Evolutionary conservation across 2,888 invertebrate species (phyloP).

Genomic region (Helleia helle): DNA sequence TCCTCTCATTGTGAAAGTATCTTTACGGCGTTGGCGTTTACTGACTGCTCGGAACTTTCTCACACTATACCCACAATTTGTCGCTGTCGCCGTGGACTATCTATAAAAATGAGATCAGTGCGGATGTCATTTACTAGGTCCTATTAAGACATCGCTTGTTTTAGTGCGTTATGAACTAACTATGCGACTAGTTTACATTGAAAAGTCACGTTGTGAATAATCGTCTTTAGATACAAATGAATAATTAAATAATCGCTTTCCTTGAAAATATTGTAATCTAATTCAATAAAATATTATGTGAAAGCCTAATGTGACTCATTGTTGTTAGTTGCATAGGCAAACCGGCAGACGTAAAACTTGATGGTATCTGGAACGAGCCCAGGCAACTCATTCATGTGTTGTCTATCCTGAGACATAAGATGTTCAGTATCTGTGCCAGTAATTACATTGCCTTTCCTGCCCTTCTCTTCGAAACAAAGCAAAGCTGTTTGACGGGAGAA

Average conservation of each 20-base stretch:
- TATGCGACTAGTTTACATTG: conserved; percentile 22
- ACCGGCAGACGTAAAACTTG: too few relatives aligned
- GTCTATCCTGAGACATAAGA: too few relatives aligned
- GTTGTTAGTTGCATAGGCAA: too few relatives aligned
- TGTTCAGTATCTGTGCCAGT: too few relatives aligned
- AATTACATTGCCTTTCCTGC: too few relatives aligned
- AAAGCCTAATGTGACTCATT: too few relatives aligned
- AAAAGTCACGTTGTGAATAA: conserved; percentile 22
- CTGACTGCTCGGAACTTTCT: conserved; percentile 16
- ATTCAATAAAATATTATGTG: neutral
- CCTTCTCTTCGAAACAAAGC: too few relatives aligned
- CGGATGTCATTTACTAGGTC: neutral
- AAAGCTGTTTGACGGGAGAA: too few relatives aligned
- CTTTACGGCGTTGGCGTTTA: conserved; percentile 21
- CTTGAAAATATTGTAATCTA: conserved; percentile 3
- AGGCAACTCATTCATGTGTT: too few relatives aligned
- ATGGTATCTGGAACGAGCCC: too few relatives aligned
- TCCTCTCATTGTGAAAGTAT: conserved; percentile 11
- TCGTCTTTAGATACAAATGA: conserved; percentile 9
- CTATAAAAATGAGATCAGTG: neutral
- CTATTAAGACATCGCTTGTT: conserved; percentile 6
- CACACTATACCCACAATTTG: conserved; percentile 15
- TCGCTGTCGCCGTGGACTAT: conserved; percentile 11
- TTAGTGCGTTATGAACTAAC: conserved; percentile 18
- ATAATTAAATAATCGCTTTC: neutral